Conservation (phyloP, 2,113 vertebrate species). For the Buteo buteo region DNA sequence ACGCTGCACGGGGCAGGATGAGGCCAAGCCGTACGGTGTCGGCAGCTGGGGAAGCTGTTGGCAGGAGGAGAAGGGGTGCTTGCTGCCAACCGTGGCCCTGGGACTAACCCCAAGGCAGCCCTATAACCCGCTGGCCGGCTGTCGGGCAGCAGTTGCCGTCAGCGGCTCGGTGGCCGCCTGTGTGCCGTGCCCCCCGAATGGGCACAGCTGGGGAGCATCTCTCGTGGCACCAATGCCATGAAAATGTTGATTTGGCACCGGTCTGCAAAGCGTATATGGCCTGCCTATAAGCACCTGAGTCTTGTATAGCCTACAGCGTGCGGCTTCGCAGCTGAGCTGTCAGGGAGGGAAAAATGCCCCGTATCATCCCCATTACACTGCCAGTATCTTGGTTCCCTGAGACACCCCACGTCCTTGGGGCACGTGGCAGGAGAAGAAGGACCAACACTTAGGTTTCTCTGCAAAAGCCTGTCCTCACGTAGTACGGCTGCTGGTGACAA, state of each 20-base stretch:
- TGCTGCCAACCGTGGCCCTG: not conserved
- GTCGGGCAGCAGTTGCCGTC: not conserved
- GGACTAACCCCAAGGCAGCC: not conserved
- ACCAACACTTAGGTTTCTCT: not conserved
- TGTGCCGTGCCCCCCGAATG: fast-evolving
- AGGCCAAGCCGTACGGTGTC: fast-evolving
- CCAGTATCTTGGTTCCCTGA: not conserved
- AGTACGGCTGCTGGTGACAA: not conserved
- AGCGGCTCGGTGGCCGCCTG: fast-evolving
- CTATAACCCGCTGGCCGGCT: not conserved
- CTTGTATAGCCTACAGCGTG: not conserved
- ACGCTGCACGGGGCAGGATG: fast-evolving
- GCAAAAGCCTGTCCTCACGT: not conserved
- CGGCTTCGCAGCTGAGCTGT: not conserved
- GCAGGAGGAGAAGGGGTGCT: not conserved
- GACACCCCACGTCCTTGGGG: not conserved
- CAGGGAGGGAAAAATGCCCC: not conserved
- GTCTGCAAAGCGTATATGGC: not conserved
- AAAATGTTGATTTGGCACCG: not conserved
- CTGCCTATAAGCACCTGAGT: not conserved
- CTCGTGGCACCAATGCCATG: fast-evolving
- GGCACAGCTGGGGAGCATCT: not conserved
- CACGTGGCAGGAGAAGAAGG: not conserved
- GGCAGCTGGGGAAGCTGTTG: fast-evolving
- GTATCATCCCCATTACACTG: fast-evolving